Evolutionary conservation across 2,888 invertebrate genomes (phyloP).

Genomic region (Mystacides longicornis): DNA sequence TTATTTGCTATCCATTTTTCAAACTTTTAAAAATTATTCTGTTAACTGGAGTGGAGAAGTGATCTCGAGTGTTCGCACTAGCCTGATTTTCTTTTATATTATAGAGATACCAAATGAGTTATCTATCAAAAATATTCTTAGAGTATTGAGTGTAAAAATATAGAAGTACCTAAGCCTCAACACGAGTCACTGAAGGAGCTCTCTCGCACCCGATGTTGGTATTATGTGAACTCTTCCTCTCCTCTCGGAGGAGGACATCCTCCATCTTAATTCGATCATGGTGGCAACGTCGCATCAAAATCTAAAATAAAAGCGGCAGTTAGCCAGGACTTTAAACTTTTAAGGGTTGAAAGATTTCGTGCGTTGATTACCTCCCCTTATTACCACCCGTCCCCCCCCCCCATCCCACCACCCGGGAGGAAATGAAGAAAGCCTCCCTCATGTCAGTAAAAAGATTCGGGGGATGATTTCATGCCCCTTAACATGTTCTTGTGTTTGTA

Average conservation of each 20-base stretch:
- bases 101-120: too few species aligned
- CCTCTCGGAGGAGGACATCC: constrained; percentile 16
- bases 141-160: too few species aligned
- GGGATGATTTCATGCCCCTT: constrained; percentile 4
- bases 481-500: constrained; percentile 4
- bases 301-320: constrained; percentile 25
- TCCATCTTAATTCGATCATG: constrained; percentile 25
- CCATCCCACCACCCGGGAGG: constrained; percentile 3
- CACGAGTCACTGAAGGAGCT: too few species aligned
- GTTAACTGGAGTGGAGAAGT: too few species aligned
- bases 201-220: too few species aligned
- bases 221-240: constrained; percentile 13
- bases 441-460: constrained; percentile 14
- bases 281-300: constrained; percentile 19
- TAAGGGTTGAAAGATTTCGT: constrained; percentile 57
- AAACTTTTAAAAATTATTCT: too few species aligned
- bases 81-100: too few species aligned
- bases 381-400: constrained; percentile 20
- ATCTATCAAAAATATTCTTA: too few species aligned
- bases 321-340: constrained; percentile 47
- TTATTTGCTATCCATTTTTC: too few species aligned
- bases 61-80: too few species aligned
- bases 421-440: constrained; percentile 6
- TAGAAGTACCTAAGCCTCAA: too few species aligned
- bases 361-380: constrained; percentile 49